Conservation (phyloP, 2,888 invertebrate genomes). For the Orthosia gracilis region DNA sequence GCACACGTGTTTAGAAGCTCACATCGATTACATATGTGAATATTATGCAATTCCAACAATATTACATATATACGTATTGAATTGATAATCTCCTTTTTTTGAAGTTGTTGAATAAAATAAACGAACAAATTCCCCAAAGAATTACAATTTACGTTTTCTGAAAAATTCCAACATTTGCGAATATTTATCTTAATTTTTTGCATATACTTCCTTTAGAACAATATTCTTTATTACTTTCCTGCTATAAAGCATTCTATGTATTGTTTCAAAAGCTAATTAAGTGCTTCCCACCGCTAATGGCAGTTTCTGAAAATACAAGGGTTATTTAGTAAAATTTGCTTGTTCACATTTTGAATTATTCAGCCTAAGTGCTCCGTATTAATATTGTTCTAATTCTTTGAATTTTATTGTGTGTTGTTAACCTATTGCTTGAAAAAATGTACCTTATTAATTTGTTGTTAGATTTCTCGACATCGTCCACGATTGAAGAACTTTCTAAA, state of each 20-base stretch:
- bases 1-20: too few species aligned
- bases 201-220: neutral
- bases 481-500: neutral
- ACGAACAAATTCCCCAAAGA: neutral
- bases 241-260: conserved; percentile 41
- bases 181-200: conserved; percentile 20
- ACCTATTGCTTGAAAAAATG: neutral
- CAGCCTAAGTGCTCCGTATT: conserved; percentile 2
- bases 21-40: too few species aligned
- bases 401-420: conserved; percentile 1
- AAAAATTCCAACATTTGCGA: neutral
- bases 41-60: too few species aligned
- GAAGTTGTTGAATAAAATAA: conserved; percentile 11
- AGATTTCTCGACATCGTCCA: neutral
- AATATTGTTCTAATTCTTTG: conserved; percentile 13
- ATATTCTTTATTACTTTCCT: conserved; percentile 43
- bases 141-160: conserved; percentile 1
- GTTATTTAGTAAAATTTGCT: conserved; percentile 33
- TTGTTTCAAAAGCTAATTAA: conserved; percentile 63
- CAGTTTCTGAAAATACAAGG: conserved; percentile 47
- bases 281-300: conserved; percentile 51
- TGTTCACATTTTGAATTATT: conserved; percentile 26
- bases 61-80: too few species aligned
- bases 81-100: too few species aligned
- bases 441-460: conserved; percentile 1